Evolutionary conservation across 2,888 invertebrate species (phyloP).

Genomic region (Zhengitettix transpicula): DNA sequence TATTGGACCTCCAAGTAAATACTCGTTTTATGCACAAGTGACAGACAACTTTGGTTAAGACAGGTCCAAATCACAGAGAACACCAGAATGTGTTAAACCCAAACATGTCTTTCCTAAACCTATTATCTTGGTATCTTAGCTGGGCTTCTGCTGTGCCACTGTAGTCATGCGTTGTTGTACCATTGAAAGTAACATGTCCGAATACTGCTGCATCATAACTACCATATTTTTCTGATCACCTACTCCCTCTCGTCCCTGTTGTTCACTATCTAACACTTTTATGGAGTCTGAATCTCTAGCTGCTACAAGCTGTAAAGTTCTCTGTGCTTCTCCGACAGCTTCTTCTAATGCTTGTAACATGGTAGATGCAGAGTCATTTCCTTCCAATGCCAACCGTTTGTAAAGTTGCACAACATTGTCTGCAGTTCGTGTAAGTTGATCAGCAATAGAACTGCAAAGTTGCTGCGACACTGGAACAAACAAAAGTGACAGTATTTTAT

Average conservation of each 20-base stretch:
- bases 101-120: too few relatives aligned
- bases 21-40: too few relatives aligned
- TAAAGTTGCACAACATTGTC: constrained; percentile 55
- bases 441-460: constrained; percentile 40
- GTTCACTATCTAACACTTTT: constrained; percentile 20
- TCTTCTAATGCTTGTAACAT: constrained; percentile 20
- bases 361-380: constrained; percentile 25
- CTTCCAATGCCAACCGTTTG: constrained; percentile 40
- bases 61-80: too few relatives aligned
- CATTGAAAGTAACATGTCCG: constrained; percentile 39
- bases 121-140: not conserved
- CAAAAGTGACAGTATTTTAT: too few relatives aligned
- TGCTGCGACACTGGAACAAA: constrained; percentile 38
- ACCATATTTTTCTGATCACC: constrained; percentile 25
- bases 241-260: not conserved
- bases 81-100: too few relatives aligned
- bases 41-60: too few relatives aligned
- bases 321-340: constrained; percentile 27
- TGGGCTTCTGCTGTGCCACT: not conserved
- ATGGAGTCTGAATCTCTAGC: constrained; percentile 21
- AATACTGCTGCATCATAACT: constrained; percentile 43
- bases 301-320: constrained; percentile 18
- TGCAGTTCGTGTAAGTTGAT: constrained; percentile 46
- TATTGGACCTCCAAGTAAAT: too few relatives aligned
- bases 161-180: constrained; percentile 38